Evolutionary conservation across 2,797 vertebrate species (phyloP).

Genomic region (Jordanella pulchra): DNA sequence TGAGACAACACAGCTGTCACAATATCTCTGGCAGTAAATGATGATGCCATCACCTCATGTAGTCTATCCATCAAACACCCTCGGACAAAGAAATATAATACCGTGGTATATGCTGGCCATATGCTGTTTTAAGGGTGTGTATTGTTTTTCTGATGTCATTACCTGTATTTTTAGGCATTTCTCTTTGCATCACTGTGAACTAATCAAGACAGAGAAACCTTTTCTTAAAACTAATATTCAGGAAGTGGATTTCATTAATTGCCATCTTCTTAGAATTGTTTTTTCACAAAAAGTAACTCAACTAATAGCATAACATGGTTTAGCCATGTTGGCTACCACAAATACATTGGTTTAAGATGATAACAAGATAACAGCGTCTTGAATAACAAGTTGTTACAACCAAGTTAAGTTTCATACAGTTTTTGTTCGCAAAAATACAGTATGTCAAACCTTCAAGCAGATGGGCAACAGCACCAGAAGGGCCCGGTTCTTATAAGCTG

Average conservation of each 20-base stretch:
- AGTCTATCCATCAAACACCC: slow-evolving; percentile 38
- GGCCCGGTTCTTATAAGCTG: neutral
- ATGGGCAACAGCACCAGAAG: neutral
- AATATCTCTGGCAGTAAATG: slow-evolving; percentile 36
- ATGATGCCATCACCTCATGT: slow-evolving; percentile 29
- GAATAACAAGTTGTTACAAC: neutral
- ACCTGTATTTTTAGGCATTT: neutral
- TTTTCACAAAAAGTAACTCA: neutral
- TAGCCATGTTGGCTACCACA: neutral
- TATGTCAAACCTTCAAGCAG: neutral
- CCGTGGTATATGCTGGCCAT: neutral
- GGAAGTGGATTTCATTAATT: neutral
- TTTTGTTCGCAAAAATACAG: neutral
- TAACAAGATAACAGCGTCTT: neutral
- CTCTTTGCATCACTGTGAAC: neutral
- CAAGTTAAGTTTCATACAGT: neutral
- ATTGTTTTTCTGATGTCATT: neutral
- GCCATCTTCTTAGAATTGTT: too few species aligned
- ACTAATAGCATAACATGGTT: neutral
- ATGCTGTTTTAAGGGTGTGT: neutral
- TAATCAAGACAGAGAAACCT: neutral
- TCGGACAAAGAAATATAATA: slow-evolving; percentile 11
- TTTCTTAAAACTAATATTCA: neutral
- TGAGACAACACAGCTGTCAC: slow-evolving; percentile 14
- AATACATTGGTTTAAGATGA: neutral